A percentile compares a stretch with the other conserved stretches of the same genome.
These are phyloP conservation scores for Phrixothrix hirtus DNA, from an alignment of 2,888 invertebrate species.

Conservation along the genomic window DNA sequence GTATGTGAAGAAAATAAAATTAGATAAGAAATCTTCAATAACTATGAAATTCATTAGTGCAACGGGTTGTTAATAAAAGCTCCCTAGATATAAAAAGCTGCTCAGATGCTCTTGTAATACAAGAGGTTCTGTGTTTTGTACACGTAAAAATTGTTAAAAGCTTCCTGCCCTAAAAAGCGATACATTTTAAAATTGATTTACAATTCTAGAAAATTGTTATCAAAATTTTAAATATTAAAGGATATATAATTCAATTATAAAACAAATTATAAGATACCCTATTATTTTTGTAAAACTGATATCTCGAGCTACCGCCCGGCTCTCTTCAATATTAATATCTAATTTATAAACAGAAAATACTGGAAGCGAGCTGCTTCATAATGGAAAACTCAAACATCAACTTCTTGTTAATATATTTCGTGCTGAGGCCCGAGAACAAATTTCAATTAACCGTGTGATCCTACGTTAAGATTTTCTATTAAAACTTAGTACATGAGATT, in stretches of 20 bases:
- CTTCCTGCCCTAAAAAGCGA: no score
- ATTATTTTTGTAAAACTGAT: background rate
- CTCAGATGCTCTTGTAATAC: no score
- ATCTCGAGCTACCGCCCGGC: background rate
- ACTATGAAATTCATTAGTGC: no score
- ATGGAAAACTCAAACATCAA: slow-evolving; percentile 35
- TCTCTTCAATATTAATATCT: slow-evolving; percentile 27
- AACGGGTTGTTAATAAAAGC: no score
- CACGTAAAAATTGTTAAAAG: no score
- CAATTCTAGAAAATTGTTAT: no score
- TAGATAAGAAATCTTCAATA: no score
- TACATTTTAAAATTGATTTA: no score
- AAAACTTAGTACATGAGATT: slow-evolving; percentile 47
- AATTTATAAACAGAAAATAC: slow-evolving; percentile 31
- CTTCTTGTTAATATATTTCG: slow-evolving; percentile 39
- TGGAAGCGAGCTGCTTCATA: slow-evolving; percentile 23
- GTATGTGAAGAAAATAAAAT: no score
- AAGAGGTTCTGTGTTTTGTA: no score
- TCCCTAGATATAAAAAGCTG: no score
- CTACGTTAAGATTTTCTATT: slow-evolving; percentile 47
- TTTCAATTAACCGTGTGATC: slow-evolving; percentile 51
- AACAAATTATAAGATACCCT: background rate
- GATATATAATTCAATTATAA: background rate
- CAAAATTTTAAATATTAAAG: background rate
- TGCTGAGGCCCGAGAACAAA: slow-evolving; percentile 40